Base-by-base conservation (phyloP, 2,113 vertebrate species). In the Mystacornis crossleyi region DNA sequence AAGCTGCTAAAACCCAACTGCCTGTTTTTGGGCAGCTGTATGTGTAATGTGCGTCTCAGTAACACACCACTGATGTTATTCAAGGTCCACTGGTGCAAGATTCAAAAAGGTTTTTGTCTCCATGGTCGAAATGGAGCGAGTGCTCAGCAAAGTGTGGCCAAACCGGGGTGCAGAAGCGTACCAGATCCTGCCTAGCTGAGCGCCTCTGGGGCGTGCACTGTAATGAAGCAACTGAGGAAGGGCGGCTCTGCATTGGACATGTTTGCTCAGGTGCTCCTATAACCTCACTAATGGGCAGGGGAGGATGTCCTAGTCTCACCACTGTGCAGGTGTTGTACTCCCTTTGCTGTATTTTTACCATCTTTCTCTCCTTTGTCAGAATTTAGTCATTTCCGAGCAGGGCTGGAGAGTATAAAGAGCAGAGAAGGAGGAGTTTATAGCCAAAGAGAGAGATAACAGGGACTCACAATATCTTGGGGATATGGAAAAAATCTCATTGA, bases 41-140 rank as follows among this genome's bases (percentile, higher is more conserved):
- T 1, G 0, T 50, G 77, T 75, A 15, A 72, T 1, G 3, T 33
- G 45, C 48, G 0, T 67, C 65, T 64, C 75, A 67, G 67, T 97
- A 93, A 96, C 70, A 36, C 75, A 21, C 12, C 26, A 2, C 73
- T 86, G 65, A 69, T 93, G 71, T 95, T 54, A 67, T 96, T 91
- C 55, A 93, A 99, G 99, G 97, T 81, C 98, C 95, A 10, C 91
- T 90, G 48, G 78, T 67, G 58, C 90, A 90, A 81, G 96, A 97
- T 47, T 70, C 95, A n/a, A 97, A 98, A 62, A 97, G 55, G 33
- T 94, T 95, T 70, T 99, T 99, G 99, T 98, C 98, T 51, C 97
- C 93, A 0, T 99, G 99, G 99, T 99, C 99, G 38, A 97, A 98
- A 71, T 99, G 99, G 99, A 99, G 98, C 3, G 96, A 97, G 53